Percentiles rank a stretch among this genome's conserved stretches.
Evolutionary conservation across 2,797 vertebrate species (phyloP).

Genomic region (Acridotheres tristis): DNA sequence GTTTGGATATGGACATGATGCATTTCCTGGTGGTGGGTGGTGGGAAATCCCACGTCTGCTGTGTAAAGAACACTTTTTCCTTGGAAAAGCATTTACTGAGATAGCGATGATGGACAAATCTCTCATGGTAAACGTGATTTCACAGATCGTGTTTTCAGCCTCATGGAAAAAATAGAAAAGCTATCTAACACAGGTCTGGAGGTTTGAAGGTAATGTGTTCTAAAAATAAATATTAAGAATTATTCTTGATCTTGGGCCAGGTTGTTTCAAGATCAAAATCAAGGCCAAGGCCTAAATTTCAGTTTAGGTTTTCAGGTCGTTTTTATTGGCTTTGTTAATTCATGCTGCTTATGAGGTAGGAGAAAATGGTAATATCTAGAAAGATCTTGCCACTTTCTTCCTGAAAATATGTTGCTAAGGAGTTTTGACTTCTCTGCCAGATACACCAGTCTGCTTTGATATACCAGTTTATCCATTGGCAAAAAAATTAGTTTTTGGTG

Average conservation of each 20-base stretch:
- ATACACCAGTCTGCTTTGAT: not conserved
- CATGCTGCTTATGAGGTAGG: not conserved
- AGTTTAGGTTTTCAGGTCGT: not conserved
- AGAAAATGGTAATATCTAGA: not conserved
- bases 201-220: slow-evolving; percentile 28
- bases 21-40: not conserved
- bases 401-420: not conserved
- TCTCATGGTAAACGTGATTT: slow-evolving; percentile 6
- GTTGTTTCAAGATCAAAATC: slow-evolving; percentile 48
- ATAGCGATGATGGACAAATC: slow-evolving; percentile 36
- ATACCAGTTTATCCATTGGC: not conserved
- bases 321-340: not conserved
- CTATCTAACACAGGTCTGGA: not conserved
- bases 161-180: not conserved
- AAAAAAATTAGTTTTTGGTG: not conserved
- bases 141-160: not conserved
- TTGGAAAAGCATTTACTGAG: slow-evolving; percentile 34
- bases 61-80: slow-evolving; percentile 7
- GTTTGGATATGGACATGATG: not conserved
- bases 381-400: not conserved
- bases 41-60: slow-evolving; percentile 50
- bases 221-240: slow-evolving; percentile 31
- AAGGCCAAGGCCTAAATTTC: not conserved
- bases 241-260: not conserved
- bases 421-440: not conserved